These are phyloP conservation scores for Falco punctatus DNA, from an alignment of 2,113 vertebrate species.

Conservation along the genomic window DNA sequence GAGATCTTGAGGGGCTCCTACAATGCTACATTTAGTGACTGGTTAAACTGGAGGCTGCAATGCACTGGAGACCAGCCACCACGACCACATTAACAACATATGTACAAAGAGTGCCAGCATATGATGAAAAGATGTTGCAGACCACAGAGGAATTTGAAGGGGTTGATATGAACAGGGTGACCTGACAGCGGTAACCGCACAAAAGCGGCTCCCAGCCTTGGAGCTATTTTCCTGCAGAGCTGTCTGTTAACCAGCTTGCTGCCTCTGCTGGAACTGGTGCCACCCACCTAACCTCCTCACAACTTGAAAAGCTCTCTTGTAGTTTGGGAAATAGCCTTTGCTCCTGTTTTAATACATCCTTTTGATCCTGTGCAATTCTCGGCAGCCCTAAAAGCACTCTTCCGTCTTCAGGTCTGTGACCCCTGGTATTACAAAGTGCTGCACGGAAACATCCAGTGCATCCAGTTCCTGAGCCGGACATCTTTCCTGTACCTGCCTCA, in stretches of 20 bases:
- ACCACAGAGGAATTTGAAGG: not conserved
- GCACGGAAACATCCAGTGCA: not conserved
- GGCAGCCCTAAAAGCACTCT: not conserved
- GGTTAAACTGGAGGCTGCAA: not conserved
- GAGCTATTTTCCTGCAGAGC: not conserved
- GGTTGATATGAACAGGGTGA: not conserved
- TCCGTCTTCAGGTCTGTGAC: not conserved
- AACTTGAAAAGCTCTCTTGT: not conserved
- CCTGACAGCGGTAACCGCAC: not conserved
- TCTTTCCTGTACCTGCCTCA: not conserved
- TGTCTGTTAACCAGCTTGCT: not conserved
- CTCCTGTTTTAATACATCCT: not conserved
- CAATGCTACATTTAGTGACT: not conserved
- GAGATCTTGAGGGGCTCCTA: not conserved
- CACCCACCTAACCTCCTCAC: not conserved
- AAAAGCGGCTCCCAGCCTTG: not conserved
- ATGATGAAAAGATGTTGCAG: not conserved
- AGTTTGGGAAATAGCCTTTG: not conserved
- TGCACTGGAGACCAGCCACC: not conserved
- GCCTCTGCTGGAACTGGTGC: not conserved
- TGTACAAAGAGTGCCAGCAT: not conserved
- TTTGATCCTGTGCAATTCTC: not conserved
- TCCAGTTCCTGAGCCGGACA: not conserved
- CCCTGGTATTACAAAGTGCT: not conserved
- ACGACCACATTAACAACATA: not conserved